These are phyloP conservation scores for Oreochromis mossambicus DNA, from an alignment of 2,797 vertebrate genomes.

Conservation along the genomic window DNA sequence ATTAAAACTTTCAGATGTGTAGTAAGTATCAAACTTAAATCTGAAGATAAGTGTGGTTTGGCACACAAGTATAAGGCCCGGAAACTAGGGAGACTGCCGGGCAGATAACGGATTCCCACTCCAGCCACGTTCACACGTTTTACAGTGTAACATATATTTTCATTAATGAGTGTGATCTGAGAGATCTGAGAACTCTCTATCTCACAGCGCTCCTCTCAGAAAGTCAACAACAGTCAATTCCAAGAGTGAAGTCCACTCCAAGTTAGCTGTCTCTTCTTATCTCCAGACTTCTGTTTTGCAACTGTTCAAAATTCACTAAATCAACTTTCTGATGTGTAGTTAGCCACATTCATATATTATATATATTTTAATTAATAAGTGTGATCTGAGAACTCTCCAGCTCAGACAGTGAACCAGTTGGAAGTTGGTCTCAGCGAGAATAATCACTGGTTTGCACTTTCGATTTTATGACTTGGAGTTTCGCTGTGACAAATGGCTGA, in stretches of 20 bases:
- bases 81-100: accelerated
- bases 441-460: neutral
- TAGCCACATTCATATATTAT: neutral
- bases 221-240: neutral
- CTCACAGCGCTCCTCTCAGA: neutral
- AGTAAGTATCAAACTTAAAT: neutral
- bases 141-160: neutral
- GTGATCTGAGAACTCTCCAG: neutral
- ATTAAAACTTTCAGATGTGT: neutral
- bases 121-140: neutral
- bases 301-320: neutral
- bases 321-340: neutral
- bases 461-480: neutral
- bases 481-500: neutral
- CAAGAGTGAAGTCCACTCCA: neutral
- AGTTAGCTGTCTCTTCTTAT: neutral
- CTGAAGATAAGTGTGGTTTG: neutral
- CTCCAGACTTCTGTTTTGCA: neutral
- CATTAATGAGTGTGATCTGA: neutral
- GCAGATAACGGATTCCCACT: neutral
- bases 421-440: neutral
- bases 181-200: neutral
- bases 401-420: neutral
- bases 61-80: accelerated
- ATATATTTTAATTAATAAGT: neutral